These are phyloP conservation scores for Drosophila oshimai DNA, from an alignment of 1,140 invertebrate genomes.

Conservation along the genomic window DNA sequence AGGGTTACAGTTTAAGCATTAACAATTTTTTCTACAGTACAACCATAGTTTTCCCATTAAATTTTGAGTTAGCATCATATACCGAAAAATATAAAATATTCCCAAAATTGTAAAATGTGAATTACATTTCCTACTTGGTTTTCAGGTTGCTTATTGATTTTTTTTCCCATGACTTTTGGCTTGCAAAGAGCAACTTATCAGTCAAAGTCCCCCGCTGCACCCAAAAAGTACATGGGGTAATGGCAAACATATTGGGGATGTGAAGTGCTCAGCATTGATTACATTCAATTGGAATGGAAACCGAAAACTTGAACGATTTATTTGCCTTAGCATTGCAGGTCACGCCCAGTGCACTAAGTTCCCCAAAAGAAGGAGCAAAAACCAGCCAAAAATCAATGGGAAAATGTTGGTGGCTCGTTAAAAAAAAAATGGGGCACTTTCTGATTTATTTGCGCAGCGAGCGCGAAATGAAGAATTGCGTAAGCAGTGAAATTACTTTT, in stretches of 20 bases:
- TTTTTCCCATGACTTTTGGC: slow-evolving; percentile 4
- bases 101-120: slow-evolving; percentile 7
- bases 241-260: slow-evolving; percentile 51
- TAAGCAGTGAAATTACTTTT: slow-evolving; percentile 71
- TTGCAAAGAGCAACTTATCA: slow-evolving; percentile 22
- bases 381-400: slow-evolving; percentile 66
- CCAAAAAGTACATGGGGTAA: slow-evolving; percentile 15
- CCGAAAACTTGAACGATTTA: slow-evolving; percentile 69
- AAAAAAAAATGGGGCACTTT: slow-evolving; percentile 61
- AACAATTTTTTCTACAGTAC: too few relatives aligned
- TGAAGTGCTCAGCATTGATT: slow-evolving; percentile 44
- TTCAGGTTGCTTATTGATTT: neutral
- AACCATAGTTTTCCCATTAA: too few relatives aligned
- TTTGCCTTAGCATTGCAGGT: slow-evolving; percentile 63
- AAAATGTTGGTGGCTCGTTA: slow-evolving; percentile 49
- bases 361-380: slow-evolving; percentile 8
- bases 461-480: slow-evolving; percentile 74
- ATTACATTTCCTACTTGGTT: neutral
- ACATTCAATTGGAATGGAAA: slow-evolving; percentile 34
- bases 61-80: too few relatives aligned
- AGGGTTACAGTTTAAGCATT: too few relatives aligned
- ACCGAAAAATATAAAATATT: neutral
- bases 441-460: slow-evolving; percentile 72
- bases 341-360: slow-evolving; percentile 7
- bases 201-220: neutral